Evolutionary conservation across 2,113 vertebrate genomes (phyloP).

Genomic region (Tragelaphus scriptus): DNA sequence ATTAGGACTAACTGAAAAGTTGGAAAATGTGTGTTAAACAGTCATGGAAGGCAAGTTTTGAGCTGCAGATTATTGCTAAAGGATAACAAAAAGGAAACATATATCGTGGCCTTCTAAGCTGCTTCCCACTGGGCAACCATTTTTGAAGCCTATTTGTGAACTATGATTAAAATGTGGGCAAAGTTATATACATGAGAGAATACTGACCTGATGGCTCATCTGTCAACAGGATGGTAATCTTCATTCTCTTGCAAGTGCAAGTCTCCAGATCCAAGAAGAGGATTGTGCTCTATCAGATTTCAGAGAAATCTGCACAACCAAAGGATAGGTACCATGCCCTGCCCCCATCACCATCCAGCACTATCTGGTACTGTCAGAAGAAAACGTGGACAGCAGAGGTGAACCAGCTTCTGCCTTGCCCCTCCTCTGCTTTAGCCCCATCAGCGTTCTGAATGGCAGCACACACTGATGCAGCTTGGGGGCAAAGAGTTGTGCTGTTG

Average conservation of each 20-base stretch:
- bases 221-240: background rate
- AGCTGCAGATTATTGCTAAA: background rate
- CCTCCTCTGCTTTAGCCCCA: background rate
- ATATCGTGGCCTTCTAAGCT: background rate
- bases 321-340: background rate
- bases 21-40: background rate
- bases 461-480: rapidly evolving
- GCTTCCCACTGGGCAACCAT: background rate
- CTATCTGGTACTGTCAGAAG: background rate
- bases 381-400: background rate
- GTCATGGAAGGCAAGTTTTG: background rate
- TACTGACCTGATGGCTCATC: background rate
- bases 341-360: too few relatives aligned
- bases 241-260: background rate
- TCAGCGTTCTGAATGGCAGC: background rate
- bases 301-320: background rate
- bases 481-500: background rate
- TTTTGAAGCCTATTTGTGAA: background rate
- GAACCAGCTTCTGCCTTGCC: background rate
- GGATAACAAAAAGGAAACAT: background rate
- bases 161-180: background rate
- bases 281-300: background rate
- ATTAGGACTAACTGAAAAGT: background rate
- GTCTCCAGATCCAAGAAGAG: background rate
- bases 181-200: background rate